Percentiles rank a stretch among this genome's conserved stretches.
phyloP scores from a whole-genome alignment of 2,888 invertebrate genomes.

The Yponomeuta sedellus region DNA sequence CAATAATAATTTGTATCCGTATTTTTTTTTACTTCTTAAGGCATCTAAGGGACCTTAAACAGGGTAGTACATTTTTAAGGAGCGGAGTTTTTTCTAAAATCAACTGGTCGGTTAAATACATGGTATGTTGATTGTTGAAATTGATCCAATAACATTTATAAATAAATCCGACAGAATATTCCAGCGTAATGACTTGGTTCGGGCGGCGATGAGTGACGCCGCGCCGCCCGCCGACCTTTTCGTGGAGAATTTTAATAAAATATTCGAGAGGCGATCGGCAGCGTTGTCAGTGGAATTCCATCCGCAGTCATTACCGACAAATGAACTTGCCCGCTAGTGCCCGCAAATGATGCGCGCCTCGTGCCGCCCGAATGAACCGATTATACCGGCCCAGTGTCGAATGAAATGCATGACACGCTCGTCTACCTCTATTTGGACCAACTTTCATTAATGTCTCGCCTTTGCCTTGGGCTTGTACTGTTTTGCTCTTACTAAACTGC shows the following conservation, averaged over 20 bases:
- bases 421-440: constrained; percentile 23
- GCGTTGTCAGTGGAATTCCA: constrained; percentile 25
- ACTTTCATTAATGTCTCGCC: constrained; percentile 8
- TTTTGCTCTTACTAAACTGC: neutral
- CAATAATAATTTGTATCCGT: too few species aligned
- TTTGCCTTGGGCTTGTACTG: neutral
- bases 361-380: constrained; percentile 23
- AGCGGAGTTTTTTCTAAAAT: too few species aligned
- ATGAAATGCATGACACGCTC: constrained; percentile 30
- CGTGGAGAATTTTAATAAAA: constrained; percentile 35
- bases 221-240: constrained; percentile 22
- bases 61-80: too few species aligned
- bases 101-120: too few species aligned
- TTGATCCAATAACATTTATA: neutral
- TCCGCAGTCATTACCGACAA: constrained; percentile 41
- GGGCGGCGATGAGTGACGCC: constrained; percentile 1
- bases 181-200: neutral
- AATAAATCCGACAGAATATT: neutral
- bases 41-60: too few species aligned
- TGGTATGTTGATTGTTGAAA: neutral
- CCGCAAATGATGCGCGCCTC: constrained; percentile 38
- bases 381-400: constrained; percentile 27
- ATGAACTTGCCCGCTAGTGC: constrained; percentile 42
- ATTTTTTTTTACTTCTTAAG: too few species aligned
- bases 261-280: constrained; percentile 37